Evolutionary conservation across 2,888 invertebrate species (phyloP).

Genomic region (Eutolmus rufibarbis): DNA sequence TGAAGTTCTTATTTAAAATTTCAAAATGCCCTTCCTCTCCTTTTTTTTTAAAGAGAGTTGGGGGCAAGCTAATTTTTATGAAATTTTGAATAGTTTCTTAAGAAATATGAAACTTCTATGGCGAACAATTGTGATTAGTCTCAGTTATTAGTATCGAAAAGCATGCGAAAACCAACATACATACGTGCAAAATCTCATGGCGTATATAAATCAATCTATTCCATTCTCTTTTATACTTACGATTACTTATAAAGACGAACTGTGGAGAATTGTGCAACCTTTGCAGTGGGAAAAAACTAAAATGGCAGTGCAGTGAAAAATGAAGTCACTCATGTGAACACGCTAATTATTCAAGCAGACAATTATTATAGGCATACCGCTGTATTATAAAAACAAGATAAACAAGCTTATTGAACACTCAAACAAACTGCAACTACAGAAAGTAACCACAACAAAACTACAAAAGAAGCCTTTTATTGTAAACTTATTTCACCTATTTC

Average conservation of each 20-base stretch:
- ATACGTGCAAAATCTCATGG: neutral
- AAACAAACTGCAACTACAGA: neutral
- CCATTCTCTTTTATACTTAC: neutral
- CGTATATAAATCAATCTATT: neutral
- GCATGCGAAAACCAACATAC: neutral
- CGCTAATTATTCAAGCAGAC: neutral
- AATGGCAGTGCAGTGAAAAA: neutral
- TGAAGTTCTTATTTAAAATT: too few relatives aligned
- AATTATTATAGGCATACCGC: neutral
- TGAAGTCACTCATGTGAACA: neutral
- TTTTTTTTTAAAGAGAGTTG: too few relatives aligned
- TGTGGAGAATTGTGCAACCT: neutral
- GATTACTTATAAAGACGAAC: neutral
- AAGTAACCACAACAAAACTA: neutral
- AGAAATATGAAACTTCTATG: neutral
- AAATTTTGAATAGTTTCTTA: neutral
- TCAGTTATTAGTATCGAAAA: too few relatives aligned
- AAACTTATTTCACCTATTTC: constrained; percentile 31
- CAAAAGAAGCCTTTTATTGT: constrained; percentile 6
- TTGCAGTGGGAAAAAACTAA: neutral
- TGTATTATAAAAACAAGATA: neutral
- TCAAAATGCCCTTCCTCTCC: too few relatives aligned
- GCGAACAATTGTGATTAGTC: neutral
- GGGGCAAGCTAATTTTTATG: too few relatives aligned
- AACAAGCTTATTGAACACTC: neutral